These are phyloP conservation scores for Theonella swinhoei DNA, from an alignment of 37 sponge, comb jelly and placozoan genomes.

Conservation along the genomic window DNA sequence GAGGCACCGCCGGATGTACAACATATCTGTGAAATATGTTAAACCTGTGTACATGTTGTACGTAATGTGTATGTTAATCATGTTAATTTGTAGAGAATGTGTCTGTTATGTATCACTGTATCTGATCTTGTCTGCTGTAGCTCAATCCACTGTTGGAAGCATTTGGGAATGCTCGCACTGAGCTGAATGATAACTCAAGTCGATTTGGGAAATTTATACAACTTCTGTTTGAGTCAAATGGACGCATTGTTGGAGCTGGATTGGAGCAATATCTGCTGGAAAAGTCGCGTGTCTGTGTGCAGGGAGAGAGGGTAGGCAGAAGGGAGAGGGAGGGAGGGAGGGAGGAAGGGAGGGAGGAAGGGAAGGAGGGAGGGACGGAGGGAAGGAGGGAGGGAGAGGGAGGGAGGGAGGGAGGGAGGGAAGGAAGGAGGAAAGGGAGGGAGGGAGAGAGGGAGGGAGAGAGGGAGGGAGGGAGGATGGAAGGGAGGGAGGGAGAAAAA, in stretches of 20 bases:
- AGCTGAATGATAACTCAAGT: constrained; percentile 75
- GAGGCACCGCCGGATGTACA: too few species aligned
- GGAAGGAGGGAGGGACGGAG: background rate
- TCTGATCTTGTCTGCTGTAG: too few species aligned
- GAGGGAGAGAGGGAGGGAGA: background rate
- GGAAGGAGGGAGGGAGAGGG: background rate
- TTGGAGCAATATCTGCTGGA: constrained; percentile 82
- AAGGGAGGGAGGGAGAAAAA: background rate
- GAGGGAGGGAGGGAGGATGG: constrained; percentile 8
- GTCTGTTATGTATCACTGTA: too few species aligned
- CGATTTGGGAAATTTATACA: constrained; percentile 85
- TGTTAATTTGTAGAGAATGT: too few species aligned
- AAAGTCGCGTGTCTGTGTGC: constrained; percentile 78
- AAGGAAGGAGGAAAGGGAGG: constrained; percentile 19
- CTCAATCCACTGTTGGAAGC: constrained; percentile 80
- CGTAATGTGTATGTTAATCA: too few species aligned
- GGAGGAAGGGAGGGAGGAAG: background rate
- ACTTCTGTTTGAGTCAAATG: constrained; percentile 59
- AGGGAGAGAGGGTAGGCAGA: constrained; percentile 5
- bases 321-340: background rate
- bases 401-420: too few species aligned
- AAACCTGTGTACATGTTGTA: too few species aligned
- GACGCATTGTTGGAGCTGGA: constrained; percentile 68
- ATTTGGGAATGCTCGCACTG: constrained; percentile 82
- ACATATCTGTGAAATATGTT: too few species aligned